Percentiles rank a stretch among this genome's conserved stretches.
Evolutionary conservation across 2,113 vertebrate species (phyloP).

Genomic region (Lipotes vexillifer): DNA sequence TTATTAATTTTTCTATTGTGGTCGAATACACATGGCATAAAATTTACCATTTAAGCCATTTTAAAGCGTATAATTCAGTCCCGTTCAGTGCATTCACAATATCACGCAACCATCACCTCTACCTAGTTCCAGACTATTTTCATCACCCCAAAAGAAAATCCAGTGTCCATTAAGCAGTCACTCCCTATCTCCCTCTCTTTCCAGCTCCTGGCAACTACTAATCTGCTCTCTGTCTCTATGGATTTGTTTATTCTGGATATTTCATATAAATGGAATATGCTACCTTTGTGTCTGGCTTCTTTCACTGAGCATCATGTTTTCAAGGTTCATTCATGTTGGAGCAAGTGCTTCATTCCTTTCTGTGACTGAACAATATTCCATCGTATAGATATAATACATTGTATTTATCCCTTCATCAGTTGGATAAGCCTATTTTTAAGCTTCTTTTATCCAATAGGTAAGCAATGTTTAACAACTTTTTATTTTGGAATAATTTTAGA

Average conservation of each 20-base stretch:
- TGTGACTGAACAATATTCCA: neutral
- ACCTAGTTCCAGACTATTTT: neutral
- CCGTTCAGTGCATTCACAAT: neutral
- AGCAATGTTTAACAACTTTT: neutral
- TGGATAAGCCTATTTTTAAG: neutral
- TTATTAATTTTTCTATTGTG: neutral
- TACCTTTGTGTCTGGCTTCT: neutral
- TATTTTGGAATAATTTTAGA: neutral
- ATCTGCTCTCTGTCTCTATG: neutral
- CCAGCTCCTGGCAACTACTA: neutral
- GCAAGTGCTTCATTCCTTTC: neutral
- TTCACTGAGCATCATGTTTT: neutral
- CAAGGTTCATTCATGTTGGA: neutral
- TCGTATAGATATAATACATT: neutral
- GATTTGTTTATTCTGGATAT: neutral
- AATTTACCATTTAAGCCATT: neutral
- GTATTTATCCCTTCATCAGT: neutral
- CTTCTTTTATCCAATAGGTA: neutral
- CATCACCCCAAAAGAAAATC: neutral
- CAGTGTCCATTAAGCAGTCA: neutral
- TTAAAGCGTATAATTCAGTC: neutral
- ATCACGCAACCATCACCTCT: neutral
- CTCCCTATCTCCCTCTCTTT: neutral
- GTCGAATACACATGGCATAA: neutral
- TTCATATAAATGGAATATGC: neutral